phyloP scores from a whole-genome alignment of 2,797 vertebrate species.

The Propithecus deckenii region DNA sequence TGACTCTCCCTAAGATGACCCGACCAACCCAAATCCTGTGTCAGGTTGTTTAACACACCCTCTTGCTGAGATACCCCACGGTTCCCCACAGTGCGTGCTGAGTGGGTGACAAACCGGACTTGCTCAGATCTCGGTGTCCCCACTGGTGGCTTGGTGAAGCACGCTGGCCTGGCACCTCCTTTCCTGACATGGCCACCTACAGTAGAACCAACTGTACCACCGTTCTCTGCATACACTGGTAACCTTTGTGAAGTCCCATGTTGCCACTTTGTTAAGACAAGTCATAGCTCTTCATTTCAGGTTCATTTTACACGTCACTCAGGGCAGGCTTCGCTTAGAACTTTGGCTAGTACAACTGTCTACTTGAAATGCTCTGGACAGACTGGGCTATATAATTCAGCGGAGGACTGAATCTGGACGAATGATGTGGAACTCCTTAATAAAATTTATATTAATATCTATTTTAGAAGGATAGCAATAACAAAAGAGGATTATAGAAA shows the following conservation, averaged over 20 bases:
- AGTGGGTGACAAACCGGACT: neutral
- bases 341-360: neutral
- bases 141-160: neutral
- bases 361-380: neutral
- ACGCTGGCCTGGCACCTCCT: neutral
- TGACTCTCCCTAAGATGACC: neutral
- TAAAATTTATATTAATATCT: neutral
- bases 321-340: neutral
- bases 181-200: neutral
- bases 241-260: neutral
- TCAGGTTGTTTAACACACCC: too few species aligned
- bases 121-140: neutral
- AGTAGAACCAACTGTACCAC: neutral
- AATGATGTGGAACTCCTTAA: neutral
- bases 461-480: neutral
- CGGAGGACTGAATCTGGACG: neutral
- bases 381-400: neutral
- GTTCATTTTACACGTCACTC: neutral
- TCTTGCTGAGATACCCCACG: accelerated
- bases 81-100: accelerated
- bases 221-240: neutral
- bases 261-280: neutral
- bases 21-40: neutral
- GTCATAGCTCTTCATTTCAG: neutral
- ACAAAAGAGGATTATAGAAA: neutral